A percentile compares a stretch with the other conserved stretches of the same genome.
phyloP scores from a whole-genome alignment of 92 coral and sea anemone species.

The Phymanthus crucifer region DNA sequence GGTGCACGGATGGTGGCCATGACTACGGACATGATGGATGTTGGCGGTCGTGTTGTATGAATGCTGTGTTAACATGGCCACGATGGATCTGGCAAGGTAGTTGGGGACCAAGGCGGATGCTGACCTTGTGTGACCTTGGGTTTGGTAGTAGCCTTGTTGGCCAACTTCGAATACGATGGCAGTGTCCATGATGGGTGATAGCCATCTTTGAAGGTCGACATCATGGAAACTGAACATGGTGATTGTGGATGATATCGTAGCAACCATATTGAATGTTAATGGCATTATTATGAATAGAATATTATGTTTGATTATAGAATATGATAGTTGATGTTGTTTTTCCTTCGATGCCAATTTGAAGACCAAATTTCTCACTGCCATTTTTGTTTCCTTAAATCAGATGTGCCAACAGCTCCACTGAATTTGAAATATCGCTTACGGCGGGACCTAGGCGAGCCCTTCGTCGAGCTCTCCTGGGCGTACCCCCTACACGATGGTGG shows the following conservation, averaged over 20 bases:
- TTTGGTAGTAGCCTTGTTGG: not conserved
- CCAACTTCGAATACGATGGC: not conserved
- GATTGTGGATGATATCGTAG: not conserved
- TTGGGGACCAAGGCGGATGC: not conserved
- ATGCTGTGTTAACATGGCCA: no score
- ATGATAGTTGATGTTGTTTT: not conserved
- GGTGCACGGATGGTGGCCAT: not conserved
- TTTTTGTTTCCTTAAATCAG: conserved; percentile 11
- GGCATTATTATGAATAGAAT: no score
- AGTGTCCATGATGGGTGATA: not conserved
- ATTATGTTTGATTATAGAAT: no score
- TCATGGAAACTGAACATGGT: not conserved
- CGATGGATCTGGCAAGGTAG: not conserved
- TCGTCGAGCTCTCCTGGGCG: conserved; percentile 29
- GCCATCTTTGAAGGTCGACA: not conserved
- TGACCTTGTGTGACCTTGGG: not conserved
- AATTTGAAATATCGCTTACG: conserved; percentile 12
- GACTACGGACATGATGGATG: not conserved
- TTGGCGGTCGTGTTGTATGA: not conserved
- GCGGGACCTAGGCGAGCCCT: conserved; percentile 32
- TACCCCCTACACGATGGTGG: conserved; percentile 44
- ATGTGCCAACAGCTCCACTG: conserved; percentile 38
- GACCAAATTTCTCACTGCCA: no score
- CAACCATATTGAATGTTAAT: not conserved
- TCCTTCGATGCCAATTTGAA: no score